phyloP scores from a whole-genome alignment of 1,140 invertebrate genomes.

The Nilaparvata lugens region DNA sequence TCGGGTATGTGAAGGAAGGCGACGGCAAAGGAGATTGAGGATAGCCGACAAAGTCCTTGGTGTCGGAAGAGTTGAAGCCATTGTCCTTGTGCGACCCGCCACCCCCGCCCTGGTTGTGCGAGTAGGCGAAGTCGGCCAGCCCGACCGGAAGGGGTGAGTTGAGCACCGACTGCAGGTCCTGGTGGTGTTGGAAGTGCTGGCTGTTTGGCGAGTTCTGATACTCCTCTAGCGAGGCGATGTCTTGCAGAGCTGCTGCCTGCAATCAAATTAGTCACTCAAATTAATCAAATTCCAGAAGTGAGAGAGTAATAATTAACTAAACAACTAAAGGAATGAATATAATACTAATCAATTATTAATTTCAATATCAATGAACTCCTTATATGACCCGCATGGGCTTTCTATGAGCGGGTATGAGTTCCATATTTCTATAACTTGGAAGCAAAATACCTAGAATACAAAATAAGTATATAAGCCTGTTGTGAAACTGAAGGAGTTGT shows the following conservation, averaged over 20 bases:
- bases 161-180: conserved; percentile 59
- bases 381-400: too few species aligned
- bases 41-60: conserved; percentile 24
- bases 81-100: conserved; percentile 35
- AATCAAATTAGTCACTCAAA: too few species aligned
- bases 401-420: too few species aligned
- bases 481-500: too few species aligned
- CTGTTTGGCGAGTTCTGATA: conserved; percentile 32
- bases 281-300: too few species aligned
- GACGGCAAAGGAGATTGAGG: conserved; percentile 52
- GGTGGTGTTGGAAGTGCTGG: conserved; percentile 43
- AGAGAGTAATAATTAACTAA: too few species aligned
- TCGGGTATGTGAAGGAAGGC: conserved; percentile 69
- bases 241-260: conserved; percentile 43
- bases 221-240: conserved; percentile 57
- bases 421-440: too few species aligned
- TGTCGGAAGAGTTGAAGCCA: conserved; percentile 37
- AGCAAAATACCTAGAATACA: too few species aligned
- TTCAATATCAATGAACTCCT: too few species aligned
- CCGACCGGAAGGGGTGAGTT: conserved; percentile 68
- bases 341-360: too few species aligned
- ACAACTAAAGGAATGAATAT: too few species aligned
- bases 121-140: conserved; percentile 67
- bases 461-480: too few species aligned
- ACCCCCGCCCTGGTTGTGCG: conserved; percentile 35